Evolutionary conservation across 1,140 invertebrate species (phyloP).

Genomic region (Drosophila kurseongensis): DNA sequence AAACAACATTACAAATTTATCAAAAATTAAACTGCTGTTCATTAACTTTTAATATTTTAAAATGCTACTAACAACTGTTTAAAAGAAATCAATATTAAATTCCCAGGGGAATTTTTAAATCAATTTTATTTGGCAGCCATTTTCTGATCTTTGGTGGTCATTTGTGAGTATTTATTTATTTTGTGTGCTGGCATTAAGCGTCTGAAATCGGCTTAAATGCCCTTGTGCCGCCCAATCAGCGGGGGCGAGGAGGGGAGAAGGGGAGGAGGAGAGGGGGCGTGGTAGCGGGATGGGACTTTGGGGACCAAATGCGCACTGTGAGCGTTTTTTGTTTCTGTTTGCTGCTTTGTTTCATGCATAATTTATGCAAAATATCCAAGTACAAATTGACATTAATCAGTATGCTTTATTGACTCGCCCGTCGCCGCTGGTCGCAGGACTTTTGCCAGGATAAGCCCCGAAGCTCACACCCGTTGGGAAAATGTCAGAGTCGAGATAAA

Average conservation of each 20-base stretch:
- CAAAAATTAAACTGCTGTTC: no score
- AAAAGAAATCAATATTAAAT: not conserved
- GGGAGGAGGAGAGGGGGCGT: not conserved
- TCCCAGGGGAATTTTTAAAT: not conserved
- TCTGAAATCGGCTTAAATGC: constrained; percentile 72
- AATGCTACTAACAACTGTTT: not conserved
- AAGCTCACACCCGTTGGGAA: constrained; percentile 1
- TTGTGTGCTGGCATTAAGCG: constrained; percentile 47
- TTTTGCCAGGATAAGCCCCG: constrained; percentile 3
- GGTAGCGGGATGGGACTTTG: constrained; percentile 16
- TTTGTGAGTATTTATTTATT: constrained; percentile 18
- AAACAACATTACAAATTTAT: no score
- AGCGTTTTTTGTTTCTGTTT: constrained; percentile 7
- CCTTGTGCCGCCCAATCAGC: not conserved
- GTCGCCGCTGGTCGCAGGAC: not conserved
- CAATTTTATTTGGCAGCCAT: constrained; percentile 5
- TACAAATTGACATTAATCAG: constrained; percentile 73
- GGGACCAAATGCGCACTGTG: constrained; percentile 34
- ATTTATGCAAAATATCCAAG: constrained; percentile 65
- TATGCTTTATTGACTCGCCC: constrained; percentile 65
- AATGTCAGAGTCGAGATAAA: constrained; percentile 28
- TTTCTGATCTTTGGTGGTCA: not conserved
- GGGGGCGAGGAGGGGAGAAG: not conserved
- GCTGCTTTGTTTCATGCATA: constrained; percentile 63
- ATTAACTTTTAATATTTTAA: no score